phyloP scores from a whole-genome alignment of 37 sponge, comb jelly and placozoan species.

The Theonella swinhoei region DNA sequence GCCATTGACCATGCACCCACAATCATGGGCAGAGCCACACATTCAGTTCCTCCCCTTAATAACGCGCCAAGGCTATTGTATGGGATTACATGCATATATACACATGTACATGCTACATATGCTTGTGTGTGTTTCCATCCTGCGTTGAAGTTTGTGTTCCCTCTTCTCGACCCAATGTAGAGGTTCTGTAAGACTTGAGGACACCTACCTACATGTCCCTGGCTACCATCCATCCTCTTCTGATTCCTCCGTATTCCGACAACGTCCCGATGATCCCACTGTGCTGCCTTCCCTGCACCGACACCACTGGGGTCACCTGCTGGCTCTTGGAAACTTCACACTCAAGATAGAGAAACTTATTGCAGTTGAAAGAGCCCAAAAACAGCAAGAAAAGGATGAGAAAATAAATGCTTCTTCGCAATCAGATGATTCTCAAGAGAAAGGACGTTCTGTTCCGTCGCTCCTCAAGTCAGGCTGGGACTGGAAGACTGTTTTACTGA shows the following conservation, averaged over 20 bases:
- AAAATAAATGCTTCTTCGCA: too few species aligned
- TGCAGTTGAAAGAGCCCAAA: background rate
- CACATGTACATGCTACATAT: too few species aligned
- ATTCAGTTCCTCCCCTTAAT: too few species aligned
- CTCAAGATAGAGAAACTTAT: conserved; percentile 22
- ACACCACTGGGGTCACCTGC: conserved; percentile 73
- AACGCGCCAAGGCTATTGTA: too few species aligned
- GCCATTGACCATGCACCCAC: too few species aligned
- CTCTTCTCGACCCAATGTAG: too few species aligned
- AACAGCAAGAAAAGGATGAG: background rate
- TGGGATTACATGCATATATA: too few species aligned
- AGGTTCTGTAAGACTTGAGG: conserved; percentile 59
- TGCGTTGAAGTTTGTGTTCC: too few species aligned
- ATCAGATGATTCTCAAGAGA: too few species aligned
- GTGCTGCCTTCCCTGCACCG: conserved; percentile 62
- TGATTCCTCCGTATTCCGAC: conserved; percentile 32
- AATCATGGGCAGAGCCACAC: too few species aligned
- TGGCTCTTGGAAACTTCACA: conserved; percentile 60
- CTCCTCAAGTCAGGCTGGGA: background rate
- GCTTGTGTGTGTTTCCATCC: too few species aligned
- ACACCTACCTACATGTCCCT: conserved; percentile 65
- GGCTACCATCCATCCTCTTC: conserved; percentile 31
- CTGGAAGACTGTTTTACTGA: background rate
- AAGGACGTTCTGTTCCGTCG: too few species aligned
- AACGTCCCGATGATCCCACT: conserved; percentile 41